A percentile compares a stretch with the other conserved stretches of the same genome.
These are phyloP conservation scores for Patella depressa DNA, from an alignment of 2,888 invertebrate genomes.

Conservation along the genomic window DNA sequence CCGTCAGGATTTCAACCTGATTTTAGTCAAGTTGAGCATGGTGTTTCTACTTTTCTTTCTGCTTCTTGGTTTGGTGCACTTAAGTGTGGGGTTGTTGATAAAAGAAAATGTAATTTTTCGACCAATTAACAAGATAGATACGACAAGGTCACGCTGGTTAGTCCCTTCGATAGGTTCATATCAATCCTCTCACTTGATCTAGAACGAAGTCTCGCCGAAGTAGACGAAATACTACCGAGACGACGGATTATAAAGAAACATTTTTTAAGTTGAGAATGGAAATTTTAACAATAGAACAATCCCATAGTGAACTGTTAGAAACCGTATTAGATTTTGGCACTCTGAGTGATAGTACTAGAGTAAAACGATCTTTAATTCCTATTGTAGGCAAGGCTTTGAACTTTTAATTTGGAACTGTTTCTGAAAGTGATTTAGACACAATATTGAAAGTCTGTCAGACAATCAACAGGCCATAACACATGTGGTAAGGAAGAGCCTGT, in stretches of 20 bases:
- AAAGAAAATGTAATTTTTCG: neutral
- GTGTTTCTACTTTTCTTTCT: too few species aligned
- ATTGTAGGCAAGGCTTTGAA: constrained; percentile 17
- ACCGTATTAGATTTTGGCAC: neutral
- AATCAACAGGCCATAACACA: constrained; percentile 29
- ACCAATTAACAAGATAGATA: neutral
- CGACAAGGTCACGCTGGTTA: neutral
- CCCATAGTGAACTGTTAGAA: neutral
- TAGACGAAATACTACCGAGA: neutral
- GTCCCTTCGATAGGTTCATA: neutral
- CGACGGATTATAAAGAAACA: neutral
- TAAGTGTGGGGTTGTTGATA: too few species aligned
- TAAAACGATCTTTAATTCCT: constrained; percentile 8
- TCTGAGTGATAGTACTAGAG: neutral
- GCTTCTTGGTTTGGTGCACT: too few species aligned
- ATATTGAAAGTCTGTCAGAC: constrained; percentile 16
- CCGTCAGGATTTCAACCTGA: too few species aligned
- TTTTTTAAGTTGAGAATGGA: neutral
- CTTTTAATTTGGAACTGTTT: constrained; percentile 23
- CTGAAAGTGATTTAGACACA: constrained; percentile 21
- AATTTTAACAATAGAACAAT: neutral
- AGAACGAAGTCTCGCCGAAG: neutral
- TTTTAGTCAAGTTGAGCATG: too few species aligned
- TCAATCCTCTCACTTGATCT: neutral
- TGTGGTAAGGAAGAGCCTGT: constrained; percentile 20